Percentiles rank a stretch among this genome's conserved stretches.
These are phyloP conservation scores for Polyodon spathula DNA, from an alignment of 2,113 vertebrate genomes.

Conservation along the genomic window DNA sequence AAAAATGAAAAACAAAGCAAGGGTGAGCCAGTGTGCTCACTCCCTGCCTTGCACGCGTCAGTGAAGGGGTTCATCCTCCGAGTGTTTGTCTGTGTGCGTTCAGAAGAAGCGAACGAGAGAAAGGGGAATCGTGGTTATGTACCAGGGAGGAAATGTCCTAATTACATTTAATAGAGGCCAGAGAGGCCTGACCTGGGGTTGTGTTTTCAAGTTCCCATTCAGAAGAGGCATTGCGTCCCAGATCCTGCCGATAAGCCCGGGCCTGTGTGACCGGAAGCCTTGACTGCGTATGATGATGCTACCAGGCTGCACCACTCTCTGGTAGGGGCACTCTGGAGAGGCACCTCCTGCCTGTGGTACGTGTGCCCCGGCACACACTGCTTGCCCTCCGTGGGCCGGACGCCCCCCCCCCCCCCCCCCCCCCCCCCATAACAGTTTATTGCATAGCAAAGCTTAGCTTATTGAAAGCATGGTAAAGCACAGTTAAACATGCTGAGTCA, in stretches of 20 bases:
- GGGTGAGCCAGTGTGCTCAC: too few relatives aligned
- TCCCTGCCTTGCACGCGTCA: too few relatives aligned
- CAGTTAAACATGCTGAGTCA: too few relatives aligned
- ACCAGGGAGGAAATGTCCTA: conserved; percentile 29
- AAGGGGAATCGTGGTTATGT: conserved; percentile 31
- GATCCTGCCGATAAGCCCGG: conserved; percentile 22
- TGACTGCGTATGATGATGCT: conserved; percentile 2
- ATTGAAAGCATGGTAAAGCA: too few relatives aligned
- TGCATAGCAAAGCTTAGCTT: too few relatives aligned
- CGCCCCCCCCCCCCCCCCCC: too few relatives aligned
- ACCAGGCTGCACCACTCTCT: neutral
- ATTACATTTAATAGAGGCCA: conserved; percentile 32
- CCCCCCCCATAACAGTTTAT: too few relatives aligned
- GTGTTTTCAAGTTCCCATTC: conserved; percentile 15
- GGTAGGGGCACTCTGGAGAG: neutral
- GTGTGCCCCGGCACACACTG: neutral
- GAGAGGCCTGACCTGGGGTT: conserved; percentile 19
- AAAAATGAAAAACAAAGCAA: too few relatives aligned
- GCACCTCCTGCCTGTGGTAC: conserved; percentile 5
- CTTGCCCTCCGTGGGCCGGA: neutral
- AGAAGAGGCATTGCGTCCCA: conserved; percentile 9
- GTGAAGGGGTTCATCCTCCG: too few relatives aligned
- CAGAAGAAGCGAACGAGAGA: conserved; percentile 2
- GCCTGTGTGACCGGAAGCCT: neutral
- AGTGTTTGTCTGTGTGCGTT: too few relatives aligned